Conservation (phyloP, 2,797 vertebrate species). For the Coregonus suidteri region DNA sequence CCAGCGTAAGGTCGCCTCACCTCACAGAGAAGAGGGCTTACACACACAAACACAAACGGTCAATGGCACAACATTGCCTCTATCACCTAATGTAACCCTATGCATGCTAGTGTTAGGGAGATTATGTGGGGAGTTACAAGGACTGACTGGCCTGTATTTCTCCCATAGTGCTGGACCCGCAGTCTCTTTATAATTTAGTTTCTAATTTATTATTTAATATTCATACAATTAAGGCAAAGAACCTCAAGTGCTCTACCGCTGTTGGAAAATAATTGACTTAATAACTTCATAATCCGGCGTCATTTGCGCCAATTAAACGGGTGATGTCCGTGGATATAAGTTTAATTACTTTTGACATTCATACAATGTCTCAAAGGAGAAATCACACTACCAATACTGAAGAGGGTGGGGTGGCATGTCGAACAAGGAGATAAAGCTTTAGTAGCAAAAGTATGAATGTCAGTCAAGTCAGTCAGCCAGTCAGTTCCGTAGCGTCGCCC, state of each 20-base stretch:
- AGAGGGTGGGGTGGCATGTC: neutral
- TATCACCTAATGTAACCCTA: neutral
- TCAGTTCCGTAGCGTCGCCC: neutral
- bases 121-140: too few species aligned
- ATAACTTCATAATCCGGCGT: neutral
- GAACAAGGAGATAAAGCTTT: too few species aligned
- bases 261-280: neutral
- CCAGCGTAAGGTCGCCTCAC: neutral
- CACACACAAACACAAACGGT: neutral
- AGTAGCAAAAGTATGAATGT: neutral
- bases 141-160: neutral
- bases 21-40: neutral
- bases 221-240: neutral
- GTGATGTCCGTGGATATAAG: neutral
- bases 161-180: too few species aligned
- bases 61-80: neutral
- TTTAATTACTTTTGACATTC: neutral
- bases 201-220: neutral
- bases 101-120: neutral
- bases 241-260: neutral
- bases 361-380: neutral
- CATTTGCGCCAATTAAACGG: neutral
- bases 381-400: too few species aligned
- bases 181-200: too few species aligned
- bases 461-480: neutral